Base-by-base conservation (phyloP, 2,888 invertebrate species). In the Neoascia interrupta region DNA sequence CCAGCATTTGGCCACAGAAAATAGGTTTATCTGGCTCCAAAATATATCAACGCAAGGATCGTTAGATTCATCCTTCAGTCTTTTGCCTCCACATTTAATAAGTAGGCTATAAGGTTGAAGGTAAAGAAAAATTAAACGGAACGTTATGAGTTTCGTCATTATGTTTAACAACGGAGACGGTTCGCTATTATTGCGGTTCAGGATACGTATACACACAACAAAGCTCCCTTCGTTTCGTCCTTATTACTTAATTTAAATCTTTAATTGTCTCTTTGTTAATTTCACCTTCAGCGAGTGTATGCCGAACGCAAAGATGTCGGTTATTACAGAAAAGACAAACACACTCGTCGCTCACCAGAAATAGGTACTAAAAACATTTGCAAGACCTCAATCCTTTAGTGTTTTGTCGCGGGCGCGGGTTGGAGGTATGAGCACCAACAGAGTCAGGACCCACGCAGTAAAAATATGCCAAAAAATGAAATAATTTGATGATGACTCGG, bases 1-100 rank as follows among this genome's bases (percentile, higher is more conserved):
- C 61, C 69, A 21, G 54, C 54, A 75, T 69, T 75, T 69, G 75
- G 63, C 75, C 69, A 63, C 69, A 69, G 69, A 51, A 75, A 49
- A 31, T 63, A 69, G 61, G 61, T 75, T 69, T 69, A 63, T 63
- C 28, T 69, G 69, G 56, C 69, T 54, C 69, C 63, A 23, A 63
- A 69, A 69, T 75, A 63, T 75, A 75, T 61, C 69, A 73, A 66
- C 58, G 36, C 51, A 66, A 56, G 69, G 54, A 69, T 69, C 61
- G 61, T 75, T 74, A 68, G 54, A 68, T 68, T 54, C 53, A 74
- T 53, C 45, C 63, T 72, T 56, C 63, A 72, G 63, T 41, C 45
- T 61, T 31, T 18, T 61, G 53, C 53, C 68, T 68, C 23, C 45
- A 61, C 54, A 45, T 53, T 74, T 60, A 53, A 66, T 51, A 66